These are phyloP conservation scores for Lasaia peninsularis DNA, from an alignment of 1,140 invertebrate genomes.

Conservation along the genomic window DNA sequence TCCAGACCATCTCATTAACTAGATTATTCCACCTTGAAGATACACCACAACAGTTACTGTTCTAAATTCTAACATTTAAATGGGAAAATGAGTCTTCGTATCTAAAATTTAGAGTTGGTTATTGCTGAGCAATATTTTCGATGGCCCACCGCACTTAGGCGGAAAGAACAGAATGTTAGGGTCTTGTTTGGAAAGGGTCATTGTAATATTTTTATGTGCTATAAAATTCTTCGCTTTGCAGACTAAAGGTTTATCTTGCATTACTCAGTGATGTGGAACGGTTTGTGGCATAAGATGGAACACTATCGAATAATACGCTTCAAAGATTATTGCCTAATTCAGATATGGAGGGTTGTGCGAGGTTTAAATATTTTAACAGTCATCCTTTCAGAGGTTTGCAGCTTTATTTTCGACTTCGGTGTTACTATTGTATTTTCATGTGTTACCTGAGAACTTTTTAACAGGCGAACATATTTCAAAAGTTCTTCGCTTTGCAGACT, in stretches of 20 bases:
- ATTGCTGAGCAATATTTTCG: not conserved
- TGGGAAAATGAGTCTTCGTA: not conserved
- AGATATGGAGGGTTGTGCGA: no score
- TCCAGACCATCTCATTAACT: constrained; percentile 4
- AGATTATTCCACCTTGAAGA: constrained; percentile 3
- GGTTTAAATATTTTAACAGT: no score
- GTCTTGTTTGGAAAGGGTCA: constrained; percentile 21
- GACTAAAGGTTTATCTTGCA: constrained; percentile 23
- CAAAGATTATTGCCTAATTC: not conserved
- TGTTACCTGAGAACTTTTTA: no score
- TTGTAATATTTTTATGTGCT: constrained; percentile 28
- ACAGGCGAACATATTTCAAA: no score
- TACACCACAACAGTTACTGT: not conserved
- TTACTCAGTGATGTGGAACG: constrained; percentile 22
- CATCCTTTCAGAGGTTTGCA: no score
- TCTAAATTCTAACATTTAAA: not conserved
- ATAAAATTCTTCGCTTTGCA: constrained; percentile 16
- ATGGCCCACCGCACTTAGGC: not conserved
- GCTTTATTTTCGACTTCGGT: no score
- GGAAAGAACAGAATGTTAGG: constrained; percentile 17
- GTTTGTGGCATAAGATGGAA: constrained; percentile 15
- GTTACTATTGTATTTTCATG: no score
- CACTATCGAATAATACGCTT: constrained; percentile 2
- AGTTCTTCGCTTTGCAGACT: no score
- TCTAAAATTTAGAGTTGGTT: not conserved